phyloP scores from a whole-genome alignment of 2,888 invertebrate species.

The Chesias legatella region DNA sequence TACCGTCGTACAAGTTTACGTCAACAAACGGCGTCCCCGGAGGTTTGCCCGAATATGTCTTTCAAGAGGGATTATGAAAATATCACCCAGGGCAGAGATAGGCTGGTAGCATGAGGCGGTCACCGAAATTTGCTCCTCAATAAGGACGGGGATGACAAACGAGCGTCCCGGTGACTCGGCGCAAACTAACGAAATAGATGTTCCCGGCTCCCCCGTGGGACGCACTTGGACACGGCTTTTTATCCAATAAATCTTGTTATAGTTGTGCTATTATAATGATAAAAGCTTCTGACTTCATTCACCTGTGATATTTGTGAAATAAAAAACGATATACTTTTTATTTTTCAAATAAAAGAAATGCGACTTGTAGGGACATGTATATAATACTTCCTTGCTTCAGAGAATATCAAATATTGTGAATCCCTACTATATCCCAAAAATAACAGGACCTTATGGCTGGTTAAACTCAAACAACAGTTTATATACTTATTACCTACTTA shows the following conservation, averaged over 20 bases:
- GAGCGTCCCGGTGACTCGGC: slow-evolving; percentile 55
- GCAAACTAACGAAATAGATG: slow-evolving; percentile 55
- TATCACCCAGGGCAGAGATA: slow-evolving; percentile 45
- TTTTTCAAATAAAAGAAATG: too few relatives aligned
- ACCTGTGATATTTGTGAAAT: too few relatives aligned
- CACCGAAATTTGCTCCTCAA: slow-evolving; percentile 57
- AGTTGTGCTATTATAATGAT: slow-evolving; percentile 15
- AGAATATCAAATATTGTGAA: too few relatives aligned
- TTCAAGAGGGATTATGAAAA: slow-evolving; percentile 56
- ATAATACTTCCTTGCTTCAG: too few relatives aligned
- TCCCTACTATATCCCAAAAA: too few relatives aligned
- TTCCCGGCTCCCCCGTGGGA: slow-evolving; percentile 36
- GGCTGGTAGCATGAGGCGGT: slow-evolving; percentile 48
- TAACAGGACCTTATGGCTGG: too few relatives aligned
- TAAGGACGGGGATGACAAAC: slow-evolving; percentile 60
- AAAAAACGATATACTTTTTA: too few relatives aligned
- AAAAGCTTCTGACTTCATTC: background rate
- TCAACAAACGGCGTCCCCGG: slow-evolving; percentile 27
- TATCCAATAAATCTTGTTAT: slow-evolving; percentile 40
- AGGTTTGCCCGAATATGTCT: slow-evolving; percentile 35
- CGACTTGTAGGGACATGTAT: too few relatives aligned
- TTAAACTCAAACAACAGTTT: too few relatives aligned
- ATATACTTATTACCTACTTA: too few relatives aligned
- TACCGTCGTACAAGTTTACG: slow-evolving; percentile 24
- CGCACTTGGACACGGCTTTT: slow-evolving; percentile 36